Evolutionary conservation across 2,113 vertebrate species (phyloP).

Genomic region (Prochilodus magdalenae): DNA sequence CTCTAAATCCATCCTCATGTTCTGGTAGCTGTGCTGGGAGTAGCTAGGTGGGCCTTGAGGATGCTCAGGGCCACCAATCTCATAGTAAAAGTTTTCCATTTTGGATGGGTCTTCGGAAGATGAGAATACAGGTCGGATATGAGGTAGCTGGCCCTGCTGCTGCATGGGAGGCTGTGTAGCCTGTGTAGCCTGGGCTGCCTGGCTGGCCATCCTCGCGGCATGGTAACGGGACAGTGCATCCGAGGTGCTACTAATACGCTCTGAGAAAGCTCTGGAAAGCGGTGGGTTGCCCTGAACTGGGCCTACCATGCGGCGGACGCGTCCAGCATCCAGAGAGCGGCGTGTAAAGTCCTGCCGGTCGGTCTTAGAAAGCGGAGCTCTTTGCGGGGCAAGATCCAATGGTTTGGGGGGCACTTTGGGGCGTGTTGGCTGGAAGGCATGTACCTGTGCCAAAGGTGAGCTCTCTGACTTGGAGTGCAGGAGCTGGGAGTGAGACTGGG

Average conservation of each 20-base stretch:
- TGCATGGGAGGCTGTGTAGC: slow-evolving; percentile 25
- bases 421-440: slow-evolving; percentile 58
- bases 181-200: slow-evolving; percentile 55
- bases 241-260: slow-evolving; percentile 56
- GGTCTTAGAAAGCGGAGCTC: slow-evolving; percentile 45
- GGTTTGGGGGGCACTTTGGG: slow-evolving; percentile 65
- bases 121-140: slow-evolving; percentile 37
- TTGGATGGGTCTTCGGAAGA: slow-evolving; percentile 60
- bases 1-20: slow-evolving; percentile 69
- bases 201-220: slow-evolving; percentile 53
- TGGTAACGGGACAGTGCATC: slow-evolving; percentile 59
- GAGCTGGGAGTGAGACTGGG: slow-evolving; percentile 52
- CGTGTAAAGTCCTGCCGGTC: slow-evolving; percentile 60
- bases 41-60: slow-evolving; percentile 64
- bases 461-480: slow-evolving; percentile 65
- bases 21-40: slow-evolving; percentile 64
- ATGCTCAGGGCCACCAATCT: slow-evolving; percentile 68
- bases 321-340: slow-evolving; percentile 61
- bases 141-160: slow-evolving; percentile 35
- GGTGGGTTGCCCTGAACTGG: slow-evolving; percentile 52
- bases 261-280: slow-evolving; percentile 64
- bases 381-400: slow-evolving; percentile 51
- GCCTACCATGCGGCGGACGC: slow-evolving; percentile 49
- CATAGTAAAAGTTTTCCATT: slow-evolving; percentile 81
- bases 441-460: slow-evolving; percentile 60